A percentile compares a stretch with the other conserved stretches of the same genome.
These are phyloP conservation scores for Caenorhabditis sp. DNA, from an alignment of 2,888 invertebrate genomes.

Conservation along the genomic window DNA sequence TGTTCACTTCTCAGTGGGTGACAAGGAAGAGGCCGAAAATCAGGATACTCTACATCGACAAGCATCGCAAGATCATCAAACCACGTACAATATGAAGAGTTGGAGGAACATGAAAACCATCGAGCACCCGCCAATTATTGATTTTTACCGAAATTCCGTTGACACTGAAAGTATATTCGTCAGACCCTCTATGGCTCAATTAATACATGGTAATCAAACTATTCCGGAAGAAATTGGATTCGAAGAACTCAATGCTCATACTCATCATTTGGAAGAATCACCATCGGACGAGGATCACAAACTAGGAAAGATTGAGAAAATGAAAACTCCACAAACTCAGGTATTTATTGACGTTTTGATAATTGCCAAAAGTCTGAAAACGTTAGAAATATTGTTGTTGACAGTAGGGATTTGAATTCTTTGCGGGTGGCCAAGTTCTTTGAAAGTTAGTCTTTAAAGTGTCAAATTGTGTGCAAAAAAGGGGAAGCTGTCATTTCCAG, in stretches of 20 bases:
- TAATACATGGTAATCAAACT: constrained; percentile 61
- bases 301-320: constrained; percentile 24
- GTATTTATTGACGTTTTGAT: not conserved
- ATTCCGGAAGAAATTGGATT: constrained; percentile 36
- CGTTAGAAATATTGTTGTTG: too few relatives aligned
- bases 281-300: constrained; percentile 16
- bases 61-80: constrained; percentile 40
- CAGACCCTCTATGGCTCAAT: constrained; percentile 68
- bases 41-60: constrained; percentile 22
- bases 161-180: constrained; percentile 44
- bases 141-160: constrained; percentile 74
- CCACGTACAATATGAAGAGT: constrained; percentile 59
- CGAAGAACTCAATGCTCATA: constrained; percentile 31
- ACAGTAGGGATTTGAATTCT: too few relatives aligned
- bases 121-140: constrained; percentile 73
- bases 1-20: constrained; percentile 60
- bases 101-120: constrained; percentile 66
- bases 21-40: constrained; percentile 24
- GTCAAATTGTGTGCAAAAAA: too few relatives aligned
- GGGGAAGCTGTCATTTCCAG: too few relatives aligned
- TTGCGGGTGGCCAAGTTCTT: constrained; percentile 3
- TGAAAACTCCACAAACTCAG: constrained; percentile 16
- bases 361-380: too few relatives aligned
- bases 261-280: constrained; percentile 35
- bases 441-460: too few relatives aligned